Evolutionary conservation across 2,797 vertebrate species (phyloP).

Genomic region (Ptychadena robeensis): DNA sequence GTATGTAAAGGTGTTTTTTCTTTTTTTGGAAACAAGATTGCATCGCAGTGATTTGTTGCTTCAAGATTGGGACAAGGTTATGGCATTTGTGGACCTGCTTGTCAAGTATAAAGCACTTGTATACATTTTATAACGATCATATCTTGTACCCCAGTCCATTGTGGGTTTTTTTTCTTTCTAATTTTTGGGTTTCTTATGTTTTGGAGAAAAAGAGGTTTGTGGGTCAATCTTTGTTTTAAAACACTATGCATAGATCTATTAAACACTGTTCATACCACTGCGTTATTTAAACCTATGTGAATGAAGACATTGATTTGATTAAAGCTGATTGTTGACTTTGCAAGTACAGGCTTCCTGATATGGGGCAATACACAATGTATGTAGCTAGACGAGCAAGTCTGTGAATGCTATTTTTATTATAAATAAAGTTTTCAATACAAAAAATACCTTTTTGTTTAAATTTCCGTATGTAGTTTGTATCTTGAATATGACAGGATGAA

Average conservation of each 20-base stretch:
- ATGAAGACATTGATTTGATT: conserved; percentile 92
- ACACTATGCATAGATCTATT: conserved; percentile 99
- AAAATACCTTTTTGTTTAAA: background rate
- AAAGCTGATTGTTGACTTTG: conserved; percentile 90
- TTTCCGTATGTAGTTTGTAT: background rate
- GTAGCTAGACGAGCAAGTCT: conserved; percentile 92
- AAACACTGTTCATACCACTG: conserved; percentile 92
- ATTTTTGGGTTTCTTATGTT: conserved; percentile 75
- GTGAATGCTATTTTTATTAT: conserved; percentile 99
- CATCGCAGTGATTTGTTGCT: conserved; percentile 86
- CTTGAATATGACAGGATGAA: background rate
- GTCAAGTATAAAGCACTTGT: conserved; percentile 91
- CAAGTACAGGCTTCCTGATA: conserved; percentile 87
- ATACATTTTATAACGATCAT: conserved; percentile 89
- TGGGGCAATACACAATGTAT: conserved; percentile 93
- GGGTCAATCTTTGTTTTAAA: conserved; percentile 93
- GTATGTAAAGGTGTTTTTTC: conserved; percentile 92
- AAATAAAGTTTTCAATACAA: conserved; percentile 98
- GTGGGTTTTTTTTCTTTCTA: conserved; percentile 75
- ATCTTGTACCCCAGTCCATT: conserved; percentile 89
- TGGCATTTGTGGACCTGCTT: conserved; percentile 89
- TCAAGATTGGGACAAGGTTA: conserved; percentile 73
- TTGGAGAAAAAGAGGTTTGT: conserved; percentile 92
- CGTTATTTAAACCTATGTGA: conserved; percentile 95
- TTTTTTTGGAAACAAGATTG: conserved; percentile 79